phyloP scores from a whole-genome alignment of 2,113 vertebrate species.

The Cinclus mexicanus region DNA sequence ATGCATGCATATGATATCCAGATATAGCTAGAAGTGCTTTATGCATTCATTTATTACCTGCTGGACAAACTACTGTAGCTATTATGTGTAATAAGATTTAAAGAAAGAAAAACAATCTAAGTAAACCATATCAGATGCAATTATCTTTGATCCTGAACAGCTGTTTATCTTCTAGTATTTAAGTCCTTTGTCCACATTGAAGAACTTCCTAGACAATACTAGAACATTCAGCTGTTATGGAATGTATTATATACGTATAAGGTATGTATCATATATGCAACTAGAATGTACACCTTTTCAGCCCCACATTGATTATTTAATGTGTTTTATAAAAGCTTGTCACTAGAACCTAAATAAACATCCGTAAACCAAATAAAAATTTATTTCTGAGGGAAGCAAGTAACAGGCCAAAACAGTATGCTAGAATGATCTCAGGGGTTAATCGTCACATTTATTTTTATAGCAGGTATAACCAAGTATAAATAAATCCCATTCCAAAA shows the following conservation, averaged over 20 bases:
- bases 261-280: slow-evolving; percentile 57
- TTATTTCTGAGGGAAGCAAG: slow-evolving; percentile 52
- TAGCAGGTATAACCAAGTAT: slow-evolving; percentile 15
- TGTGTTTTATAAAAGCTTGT: slow-evolving; percentile 75
- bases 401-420: slow-evolving; percentile 39
- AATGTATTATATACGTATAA: slow-evolving; percentile 21
- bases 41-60: slow-evolving; percentile 68
- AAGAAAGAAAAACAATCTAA: slow-evolving; percentile 17
- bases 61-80: slow-evolving; percentile 69
- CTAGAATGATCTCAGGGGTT: slow-evolving; percentile 70
- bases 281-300: slow-evolving; percentile 47
- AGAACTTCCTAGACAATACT: not conserved
- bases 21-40: slow-evolving; percentile 72
- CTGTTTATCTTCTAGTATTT: slow-evolving; percentile 42
- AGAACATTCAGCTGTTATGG: slow-evolving; percentile 10
- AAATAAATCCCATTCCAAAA: slow-evolving; percentile 3
- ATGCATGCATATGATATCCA: slow-evolving; percentile 70
- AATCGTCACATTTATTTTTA: slow-evolving; percentile 60
- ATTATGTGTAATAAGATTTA: slow-evolving; percentile 52
- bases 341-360: slow-evolving; percentile 61
- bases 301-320: slow-evolving; percentile 40
- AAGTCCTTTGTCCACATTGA: not conserved
- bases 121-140: not conserved
- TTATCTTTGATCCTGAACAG: slow-evolving; percentile 19
- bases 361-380: slow-evolving; percentile 59